Conservation (phyloP, 2,888 invertebrate species). For the Hypolimnas misippus region DNA sequence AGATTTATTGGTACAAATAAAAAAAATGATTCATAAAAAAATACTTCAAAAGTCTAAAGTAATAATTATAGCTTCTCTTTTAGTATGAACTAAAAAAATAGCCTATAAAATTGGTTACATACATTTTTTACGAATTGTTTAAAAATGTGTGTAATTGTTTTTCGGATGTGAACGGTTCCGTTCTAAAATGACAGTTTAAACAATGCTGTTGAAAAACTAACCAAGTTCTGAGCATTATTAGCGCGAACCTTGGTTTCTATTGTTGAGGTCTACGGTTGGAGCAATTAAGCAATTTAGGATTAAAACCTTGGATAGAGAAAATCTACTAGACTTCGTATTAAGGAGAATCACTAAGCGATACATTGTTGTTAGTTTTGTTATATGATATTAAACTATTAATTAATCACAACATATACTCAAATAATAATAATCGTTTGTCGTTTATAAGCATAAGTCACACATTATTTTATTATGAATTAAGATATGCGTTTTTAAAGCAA, state of each 20-base stretch:
- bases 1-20: too few species aligned
- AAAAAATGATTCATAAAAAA: too few species aligned
- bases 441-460: too few species aligned
- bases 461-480: too few species aligned
- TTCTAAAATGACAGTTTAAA: conserved; percentile 55
- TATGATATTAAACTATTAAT: neutral
- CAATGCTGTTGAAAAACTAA: conserved; percentile 64
- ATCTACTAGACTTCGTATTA: conserved; percentile 28
- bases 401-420: too few species aligned
- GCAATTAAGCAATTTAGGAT: conserved; percentile 71
- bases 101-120: neutral
- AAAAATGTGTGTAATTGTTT: conserved; percentile 31
- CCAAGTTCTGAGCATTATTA: conserved; percentile 59
- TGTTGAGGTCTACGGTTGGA: conserved; percentile 67
- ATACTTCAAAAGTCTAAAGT: too few species aligned
- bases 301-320: conserved; percentile 62
- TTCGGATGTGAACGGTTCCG: conserved; percentile 73
- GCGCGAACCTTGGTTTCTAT: conserved; percentile 64
- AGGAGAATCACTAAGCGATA: neutral
- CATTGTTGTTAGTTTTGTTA: neutral
- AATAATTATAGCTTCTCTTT: too few species aligned
- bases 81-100: too few species aligned
- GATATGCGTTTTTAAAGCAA: too few species aligned
- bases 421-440: too few species aligned
- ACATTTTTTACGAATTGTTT: neutral